Evolutionary conservation across 2,113 vertebrate genomes (phyloP).

Genomic region (Centropus bengalensis): DNA sequence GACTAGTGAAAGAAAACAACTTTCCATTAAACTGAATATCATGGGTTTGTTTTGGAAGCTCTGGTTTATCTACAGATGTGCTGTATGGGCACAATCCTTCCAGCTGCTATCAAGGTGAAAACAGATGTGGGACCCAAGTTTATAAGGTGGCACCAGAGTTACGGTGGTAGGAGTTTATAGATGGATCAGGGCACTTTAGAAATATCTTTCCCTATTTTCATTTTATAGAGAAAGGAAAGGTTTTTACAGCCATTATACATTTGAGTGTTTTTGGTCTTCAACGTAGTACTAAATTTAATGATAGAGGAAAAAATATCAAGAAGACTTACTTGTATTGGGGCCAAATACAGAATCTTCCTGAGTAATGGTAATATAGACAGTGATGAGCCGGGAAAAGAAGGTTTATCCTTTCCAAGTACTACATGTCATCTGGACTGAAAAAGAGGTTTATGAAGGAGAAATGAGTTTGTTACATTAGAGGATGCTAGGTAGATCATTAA

Average conservation of each 20-base stretch:
- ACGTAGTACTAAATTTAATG: background rate
- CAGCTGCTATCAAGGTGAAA: background rate
- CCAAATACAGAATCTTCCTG: background rate
- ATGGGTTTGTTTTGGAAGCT: background rate
- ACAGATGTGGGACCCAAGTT: background rate
- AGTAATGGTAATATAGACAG: background rate
- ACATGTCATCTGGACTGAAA: background rate
- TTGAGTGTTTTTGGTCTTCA: background rate
- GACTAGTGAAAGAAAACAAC: background rate
- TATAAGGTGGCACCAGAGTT: background rate
- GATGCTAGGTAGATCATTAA: background rate
- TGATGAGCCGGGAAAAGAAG: background rate
- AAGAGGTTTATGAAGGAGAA: background rate
- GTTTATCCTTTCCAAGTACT: background rate
- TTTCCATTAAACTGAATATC: background rate
- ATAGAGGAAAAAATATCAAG: background rate
- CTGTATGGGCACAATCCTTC: background rate
- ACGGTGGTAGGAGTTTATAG: background rate
- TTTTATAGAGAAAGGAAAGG: background rate
- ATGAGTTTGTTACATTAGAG: background rate
- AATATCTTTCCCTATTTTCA: background rate
- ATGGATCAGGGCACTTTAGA: background rate
- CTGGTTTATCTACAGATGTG: background rate
- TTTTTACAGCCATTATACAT: background rate
- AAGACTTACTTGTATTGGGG: background rate